Evolutionary conservation across 2,797 vertebrate species (phyloP), one percentile per base, ranked within the genome.

Genomic region (Pelodytes ibericus): DNA sequence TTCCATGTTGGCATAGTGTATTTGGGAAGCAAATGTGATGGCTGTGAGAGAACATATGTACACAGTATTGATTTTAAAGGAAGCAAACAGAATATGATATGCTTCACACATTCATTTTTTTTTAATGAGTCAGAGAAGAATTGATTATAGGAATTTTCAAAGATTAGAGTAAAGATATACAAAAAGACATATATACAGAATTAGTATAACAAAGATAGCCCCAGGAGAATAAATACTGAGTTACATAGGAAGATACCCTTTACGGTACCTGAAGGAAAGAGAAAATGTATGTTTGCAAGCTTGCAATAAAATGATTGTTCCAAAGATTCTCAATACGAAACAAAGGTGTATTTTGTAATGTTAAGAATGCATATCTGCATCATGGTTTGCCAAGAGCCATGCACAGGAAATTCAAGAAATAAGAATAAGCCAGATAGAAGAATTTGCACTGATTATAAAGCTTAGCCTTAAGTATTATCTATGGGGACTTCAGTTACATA

Each of bases 401-500:
- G 63, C 70, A 68, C 10, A 31, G 22, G 29, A 72, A 51, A 72
- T 29, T 8, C 49, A 13, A 10, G 7, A 30, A n/a, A 22, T 10
- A 53, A 41, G 6, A 29, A 18, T 47, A 36, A 56, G 25, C 18
- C 33, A 64, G 33, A 47, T 1, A 63, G 11, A 33, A 13, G 11
- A 16, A 33, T n/a, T 62, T 22, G 25, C 15, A 24, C 60, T 51
- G 58, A 15, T n/a, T 63, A 53, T 33, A 27, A 72, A 36, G 29
- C 53, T 25, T 59, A 49, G 62, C 51, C 20, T 63, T 22, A 72
- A 59, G 36, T 57, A 29, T 18, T 29, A 51, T 51, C 62, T 61
- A 26, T 36, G 61, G n/a, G 30, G 53, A 67, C 27, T 31, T 56
- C 15, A 22, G 30, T 67, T 79, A 79, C 77, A 62, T 79, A 79